Percentiles rank a stretch among this genome's conserved stretches.
Evolutionary conservation across 1,140 invertebrate genomes (phyloP).

Genomic region (Pinna nobilis): DNA sequence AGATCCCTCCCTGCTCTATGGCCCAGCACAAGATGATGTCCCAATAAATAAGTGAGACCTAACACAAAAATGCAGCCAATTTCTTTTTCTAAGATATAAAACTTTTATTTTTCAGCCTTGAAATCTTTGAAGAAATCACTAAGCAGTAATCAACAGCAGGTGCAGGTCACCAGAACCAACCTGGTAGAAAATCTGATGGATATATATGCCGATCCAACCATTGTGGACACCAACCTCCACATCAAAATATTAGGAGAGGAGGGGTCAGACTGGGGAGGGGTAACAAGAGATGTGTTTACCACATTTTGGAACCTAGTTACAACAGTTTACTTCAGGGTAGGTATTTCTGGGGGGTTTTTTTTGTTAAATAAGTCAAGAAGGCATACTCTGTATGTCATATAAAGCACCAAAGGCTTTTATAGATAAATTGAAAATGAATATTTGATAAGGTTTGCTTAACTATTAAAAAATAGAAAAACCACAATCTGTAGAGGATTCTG

Average conservation of each 20-base stretch:
- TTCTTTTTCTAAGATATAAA: background rate
- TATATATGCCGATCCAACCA: conserved; percentile 35
- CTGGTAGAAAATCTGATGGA: conserved; percentile 26
- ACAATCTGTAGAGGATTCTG: too few species aligned
- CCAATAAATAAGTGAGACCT: background rate
- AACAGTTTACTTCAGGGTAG: background rate
- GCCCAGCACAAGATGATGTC: background rate
- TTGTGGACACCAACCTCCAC: conserved; percentile 25
- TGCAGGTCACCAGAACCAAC: conserved; percentile 20
- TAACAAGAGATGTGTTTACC: conserved; percentile 27
- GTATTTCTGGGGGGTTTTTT: too few species aligned
- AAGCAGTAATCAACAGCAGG: conserved; percentile 15
- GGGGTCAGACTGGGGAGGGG: conserved; percentile 34
- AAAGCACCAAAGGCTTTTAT: too few species aligned
- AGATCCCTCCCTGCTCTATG: background rate
- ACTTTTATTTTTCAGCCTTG: conserved; percentile 1
- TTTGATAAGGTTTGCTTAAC: too few species aligned
- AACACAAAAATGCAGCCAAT: background rate
- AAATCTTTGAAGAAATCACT: conserved; percentile 18
- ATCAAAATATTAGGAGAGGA: conserved; percentile 26
- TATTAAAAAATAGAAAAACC: too few species aligned
- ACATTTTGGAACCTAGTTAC: conserved; percentile 31
- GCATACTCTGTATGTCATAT: too few species aligned
- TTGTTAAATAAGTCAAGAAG: too few species aligned
- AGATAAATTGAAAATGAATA: too few species aligned